Evolutionary conservation across 64 coral and sea anemone genomes (phyloP).

Genomic region (Pachyseris speciosa): DNA sequence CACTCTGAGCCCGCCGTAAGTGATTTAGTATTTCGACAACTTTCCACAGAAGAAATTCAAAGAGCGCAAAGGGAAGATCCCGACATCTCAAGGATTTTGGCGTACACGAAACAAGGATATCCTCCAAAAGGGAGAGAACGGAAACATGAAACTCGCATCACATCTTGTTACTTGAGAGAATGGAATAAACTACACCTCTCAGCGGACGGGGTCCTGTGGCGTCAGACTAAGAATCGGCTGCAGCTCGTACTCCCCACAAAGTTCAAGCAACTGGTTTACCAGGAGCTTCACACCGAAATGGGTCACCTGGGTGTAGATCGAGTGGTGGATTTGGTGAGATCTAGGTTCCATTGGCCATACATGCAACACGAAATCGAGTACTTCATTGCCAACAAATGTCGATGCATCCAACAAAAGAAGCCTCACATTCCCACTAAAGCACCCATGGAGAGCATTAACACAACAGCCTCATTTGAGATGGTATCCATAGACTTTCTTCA

Average conservation of each 20-base stretch:
- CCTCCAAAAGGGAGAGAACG: neutral
- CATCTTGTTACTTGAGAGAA: neutral
- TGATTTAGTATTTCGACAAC: neutral
- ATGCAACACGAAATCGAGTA: conserved; percentile 2
- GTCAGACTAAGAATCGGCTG: conserved; percentile 8
- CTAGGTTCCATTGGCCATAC: conserved; percentile 25
- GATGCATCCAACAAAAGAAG: conserved; percentile 23
- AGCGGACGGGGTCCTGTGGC: conserved; percentile 25
- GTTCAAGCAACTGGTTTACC: conserved; percentile 6
- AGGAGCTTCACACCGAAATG: conserved; percentile 21
- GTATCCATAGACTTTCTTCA: conserved; percentile 28
- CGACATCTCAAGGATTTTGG: neutral
- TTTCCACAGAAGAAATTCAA: neutral
- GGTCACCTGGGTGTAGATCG: conserved; percentile 19
- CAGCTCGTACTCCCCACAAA: conserved; percentile 32
- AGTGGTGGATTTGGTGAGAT: neutral
- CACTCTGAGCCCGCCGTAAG: neutral
- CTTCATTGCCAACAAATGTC: neutral
- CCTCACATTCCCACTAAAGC: neutral
- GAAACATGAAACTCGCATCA: conserved; percentile 8
- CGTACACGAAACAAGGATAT: neutral
- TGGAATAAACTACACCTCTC: conserved; percentile 11
- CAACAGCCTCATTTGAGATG: conserved; percentile 45
- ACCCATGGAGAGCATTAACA: conserved; percentile 3
- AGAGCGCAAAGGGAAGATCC: conserved; percentile 10